These are phyloP conservation scores for Diarsia dahlii DNA, from an alignment of 2,888 invertebrate genomes.

Conservation along the genomic window DNA sequence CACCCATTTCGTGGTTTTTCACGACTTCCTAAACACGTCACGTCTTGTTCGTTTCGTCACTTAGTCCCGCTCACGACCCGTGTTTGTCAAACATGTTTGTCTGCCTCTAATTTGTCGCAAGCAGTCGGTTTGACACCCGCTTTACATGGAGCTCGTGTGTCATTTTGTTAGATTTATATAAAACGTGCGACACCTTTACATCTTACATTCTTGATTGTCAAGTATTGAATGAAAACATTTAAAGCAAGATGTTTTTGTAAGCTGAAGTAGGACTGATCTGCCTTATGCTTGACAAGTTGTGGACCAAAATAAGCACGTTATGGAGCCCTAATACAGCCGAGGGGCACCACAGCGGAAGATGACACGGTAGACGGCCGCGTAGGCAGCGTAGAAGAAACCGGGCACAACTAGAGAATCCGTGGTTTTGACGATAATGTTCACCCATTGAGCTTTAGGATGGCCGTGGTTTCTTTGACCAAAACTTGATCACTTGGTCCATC, in stretches of 20 bases:
- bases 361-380: too few species aligned
- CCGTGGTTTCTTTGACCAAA: neutral
- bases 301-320: too few species aligned
- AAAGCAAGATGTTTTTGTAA: neutral
- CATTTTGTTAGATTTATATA: conserved; percentile 12
- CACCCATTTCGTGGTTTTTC: neutral
- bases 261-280: too few species aligned
- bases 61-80: conserved; percentile 16
- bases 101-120: conserved; percentile 41
- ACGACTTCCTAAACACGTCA: conserved; percentile 38
- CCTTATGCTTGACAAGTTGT: too few species aligned
- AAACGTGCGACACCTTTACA: neutral
- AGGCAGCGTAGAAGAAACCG: too few species aligned
- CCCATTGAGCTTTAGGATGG: neutral
- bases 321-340: too few species aligned
- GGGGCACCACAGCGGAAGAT: too few species aligned
- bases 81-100: conserved; percentile 56
- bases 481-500: neutral
- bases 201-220: neutral
- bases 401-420: too few species aligned
- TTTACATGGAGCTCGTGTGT: conserved; percentile 8
- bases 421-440: too few species aligned
- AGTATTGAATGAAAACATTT: neutral
- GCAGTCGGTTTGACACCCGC: conserved; percentile 25
- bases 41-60: conserved; percentile 41